Conservation (phyloP, 2,113 vertebrate species). For the Theristicus caerulescens region DNA sequence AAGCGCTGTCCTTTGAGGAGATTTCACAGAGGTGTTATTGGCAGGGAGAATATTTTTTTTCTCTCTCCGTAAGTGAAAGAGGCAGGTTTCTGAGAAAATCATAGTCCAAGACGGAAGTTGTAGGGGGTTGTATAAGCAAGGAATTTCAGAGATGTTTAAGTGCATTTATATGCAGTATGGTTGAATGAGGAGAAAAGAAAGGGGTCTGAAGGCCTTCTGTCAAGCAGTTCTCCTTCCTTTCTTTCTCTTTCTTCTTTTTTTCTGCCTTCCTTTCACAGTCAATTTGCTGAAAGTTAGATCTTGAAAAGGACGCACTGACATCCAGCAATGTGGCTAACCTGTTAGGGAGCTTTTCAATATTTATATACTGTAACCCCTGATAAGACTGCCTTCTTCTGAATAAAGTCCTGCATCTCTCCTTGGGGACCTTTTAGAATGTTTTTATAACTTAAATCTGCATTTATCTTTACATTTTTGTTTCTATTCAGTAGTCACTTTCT, state of each 20-base stretch:
- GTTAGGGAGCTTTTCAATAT: constrained; percentile 66
- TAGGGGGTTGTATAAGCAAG: background rate
- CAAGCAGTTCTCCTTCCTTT: background rate
- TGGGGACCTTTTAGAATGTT: background rate
- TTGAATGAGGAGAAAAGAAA: background rate
- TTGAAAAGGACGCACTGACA: constrained; percentile 61
- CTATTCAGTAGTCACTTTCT: background rate
- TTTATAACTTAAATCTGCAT: constrained; percentile 5
- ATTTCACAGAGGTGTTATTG: constrained; percentile 59
- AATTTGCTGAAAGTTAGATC: constrained; percentile 64
- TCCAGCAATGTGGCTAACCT: constrained; percentile 58
- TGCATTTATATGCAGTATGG: constrained; percentile 32
- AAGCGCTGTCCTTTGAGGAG: constrained; percentile 63
- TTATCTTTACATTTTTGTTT: background rate
- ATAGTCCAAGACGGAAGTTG: constrained; percentile 37
- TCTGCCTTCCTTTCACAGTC: constrained; percentile 6
- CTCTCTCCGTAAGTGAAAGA: background rate
- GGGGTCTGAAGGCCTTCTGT: constrained; percentile 39
- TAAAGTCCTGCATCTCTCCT: background rate
- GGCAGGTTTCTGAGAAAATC: constrained; percentile 53
- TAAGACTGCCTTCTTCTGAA: constrained; percentile 4
- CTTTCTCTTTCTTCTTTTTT: background rate
- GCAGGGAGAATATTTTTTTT: background rate
- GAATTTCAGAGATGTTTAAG: constrained; percentile 38
- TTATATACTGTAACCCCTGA: constrained; percentile 40